Percentiles rank a stretch among this genome's conserved stretches.
Evolutionary conservation across 1,140 invertebrate genomes (phyloP).

Genomic region (Triops longicaudatus): DNA sequence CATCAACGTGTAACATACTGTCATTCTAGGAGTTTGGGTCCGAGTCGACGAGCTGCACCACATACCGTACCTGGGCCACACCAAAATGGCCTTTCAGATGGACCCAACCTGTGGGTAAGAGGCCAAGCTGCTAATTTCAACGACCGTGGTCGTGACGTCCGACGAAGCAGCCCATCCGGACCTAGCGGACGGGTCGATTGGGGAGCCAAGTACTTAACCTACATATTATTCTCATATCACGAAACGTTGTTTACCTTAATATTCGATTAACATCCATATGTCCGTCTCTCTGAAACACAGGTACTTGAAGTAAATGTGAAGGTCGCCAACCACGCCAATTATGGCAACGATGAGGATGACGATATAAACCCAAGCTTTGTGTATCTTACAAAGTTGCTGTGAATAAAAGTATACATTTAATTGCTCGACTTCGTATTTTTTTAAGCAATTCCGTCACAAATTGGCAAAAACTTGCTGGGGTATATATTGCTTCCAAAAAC

Average conservation of each 20-base stretch:
- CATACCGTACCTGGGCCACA: not conserved
- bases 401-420: too few relatives aligned
- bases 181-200: conserved; percentile 51
- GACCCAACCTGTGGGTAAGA: conserved; percentile 18
- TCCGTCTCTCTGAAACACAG: too few relatives aligned
- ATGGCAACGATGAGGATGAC: too few relatives aligned
- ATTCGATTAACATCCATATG: too few relatives aligned
- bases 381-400: too few relatives aligned
- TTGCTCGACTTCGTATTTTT: too few relatives aligned
- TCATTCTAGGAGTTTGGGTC: not conserved
- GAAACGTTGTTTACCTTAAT: too few relatives aligned
- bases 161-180: conserved; percentile 36
- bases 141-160: conserved; percentile 30
- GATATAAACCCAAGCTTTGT: too few relatives aligned
- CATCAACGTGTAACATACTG: too few relatives aligned
- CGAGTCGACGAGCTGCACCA: conserved; percentile 30
- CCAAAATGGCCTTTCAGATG: not conserved
- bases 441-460: not conserved
- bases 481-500: conserved; percentile 4
- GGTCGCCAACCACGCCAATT: too few relatives aligned
- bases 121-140: conserved; percentile 25
- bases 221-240: not conserved
- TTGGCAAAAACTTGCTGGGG: conserved; percentile 1
- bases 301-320: too few relatives aligned
- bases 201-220: conserved; percentile 48